phyloP scores from a whole-genome alignment of 1,140 invertebrate genomes.

The Battus philenor region DNA sequence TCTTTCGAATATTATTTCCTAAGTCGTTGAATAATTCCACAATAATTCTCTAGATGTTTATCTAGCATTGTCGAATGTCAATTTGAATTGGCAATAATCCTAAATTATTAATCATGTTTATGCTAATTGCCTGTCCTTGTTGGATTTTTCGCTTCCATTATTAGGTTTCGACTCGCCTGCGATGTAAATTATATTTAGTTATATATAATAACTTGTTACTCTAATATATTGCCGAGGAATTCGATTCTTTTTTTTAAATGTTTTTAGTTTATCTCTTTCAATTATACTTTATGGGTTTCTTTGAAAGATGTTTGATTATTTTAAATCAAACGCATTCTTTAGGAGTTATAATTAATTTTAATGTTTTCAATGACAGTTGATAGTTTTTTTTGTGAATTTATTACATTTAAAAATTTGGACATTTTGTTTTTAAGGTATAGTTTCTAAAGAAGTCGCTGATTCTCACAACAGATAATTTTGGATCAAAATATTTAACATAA shows the following conservation, averaged over 20 bases:
- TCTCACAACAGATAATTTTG: too few species aligned
- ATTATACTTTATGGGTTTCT: too few species aligned
- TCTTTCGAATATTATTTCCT: not conserved
- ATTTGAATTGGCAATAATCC: slow-evolving; percentile 6
- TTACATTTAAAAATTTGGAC: too few species aligned
- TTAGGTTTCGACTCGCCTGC: not conserved
- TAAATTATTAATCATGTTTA: slow-evolving; percentile 15
- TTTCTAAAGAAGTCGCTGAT: too few species aligned
- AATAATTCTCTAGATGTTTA: slow-evolving; percentile 13
- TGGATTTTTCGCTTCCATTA: slow-evolving; percentile 7
- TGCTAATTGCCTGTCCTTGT: slow-evolving; percentile 3
- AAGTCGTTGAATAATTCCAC: slow-evolving; percentile 9
- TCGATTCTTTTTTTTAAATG: slow-evolving; percentile 2
- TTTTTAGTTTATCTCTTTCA: too few species aligned
- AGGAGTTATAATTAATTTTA: too few species aligned
- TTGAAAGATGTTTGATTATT: too few species aligned
- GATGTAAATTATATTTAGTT: slow-evolving; percentile 1
- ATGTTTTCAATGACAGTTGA: too few species aligned
- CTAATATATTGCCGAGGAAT: slow-evolving; percentile 4
- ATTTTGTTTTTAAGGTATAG: too few species aligned
- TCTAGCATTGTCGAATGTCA: slow-evolving; percentile 7
- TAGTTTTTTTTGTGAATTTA: too few species aligned
- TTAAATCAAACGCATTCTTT: too few species aligned
- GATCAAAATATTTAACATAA: too few species aligned
- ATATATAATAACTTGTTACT: slow-evolving; percentile 2